Evolutionary conservation across 2,888 invertebrate species (phyloP).

Genomic region (Argyresthia albistria): DNA sequence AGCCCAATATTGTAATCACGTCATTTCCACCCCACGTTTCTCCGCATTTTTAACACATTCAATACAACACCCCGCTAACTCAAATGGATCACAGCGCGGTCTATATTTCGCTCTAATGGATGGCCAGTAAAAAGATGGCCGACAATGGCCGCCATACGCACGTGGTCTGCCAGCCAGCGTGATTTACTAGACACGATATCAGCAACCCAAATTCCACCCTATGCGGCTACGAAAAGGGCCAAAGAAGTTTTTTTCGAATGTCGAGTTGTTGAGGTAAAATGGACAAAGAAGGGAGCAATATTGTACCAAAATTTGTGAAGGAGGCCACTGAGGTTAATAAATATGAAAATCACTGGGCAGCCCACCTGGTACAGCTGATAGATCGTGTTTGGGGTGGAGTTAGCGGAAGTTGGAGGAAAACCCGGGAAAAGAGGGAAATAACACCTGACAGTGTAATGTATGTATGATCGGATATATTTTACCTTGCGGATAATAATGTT

Average conservation of each 20-base stretch:
- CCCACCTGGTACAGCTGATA: not conserved
- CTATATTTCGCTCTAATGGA: slow-evolving; percentile 1
- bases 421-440: not conserved
- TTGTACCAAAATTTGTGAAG: not conserved
- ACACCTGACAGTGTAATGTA: too few species aligned
- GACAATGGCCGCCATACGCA: not conserved
- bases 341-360: not conserved
- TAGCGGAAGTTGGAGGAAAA: not conserved
- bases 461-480: too few species aligned
- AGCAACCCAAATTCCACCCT: too few species aligned
- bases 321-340: not conserved
- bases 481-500: too few species aligned
- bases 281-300: not conserved
- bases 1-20: too few species aligned
- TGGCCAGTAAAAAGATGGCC: not conserved
- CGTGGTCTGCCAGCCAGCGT: not conserved
- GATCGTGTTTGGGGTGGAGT: not conserved
- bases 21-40: too few species aligned
- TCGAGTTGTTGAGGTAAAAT: not conserved
- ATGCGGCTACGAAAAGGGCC: too few species aligned
- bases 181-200: not conserved
- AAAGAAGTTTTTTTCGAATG: not conserved
- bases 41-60: not conserved
- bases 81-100: not conserved
- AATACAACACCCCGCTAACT: not conserved